A percentile compares a stretch with the other conserved stretches of the same genome.
Conservation (phyloP, 35 echinoderm and acorn worm species). For the Patiria miniata region DNA sequence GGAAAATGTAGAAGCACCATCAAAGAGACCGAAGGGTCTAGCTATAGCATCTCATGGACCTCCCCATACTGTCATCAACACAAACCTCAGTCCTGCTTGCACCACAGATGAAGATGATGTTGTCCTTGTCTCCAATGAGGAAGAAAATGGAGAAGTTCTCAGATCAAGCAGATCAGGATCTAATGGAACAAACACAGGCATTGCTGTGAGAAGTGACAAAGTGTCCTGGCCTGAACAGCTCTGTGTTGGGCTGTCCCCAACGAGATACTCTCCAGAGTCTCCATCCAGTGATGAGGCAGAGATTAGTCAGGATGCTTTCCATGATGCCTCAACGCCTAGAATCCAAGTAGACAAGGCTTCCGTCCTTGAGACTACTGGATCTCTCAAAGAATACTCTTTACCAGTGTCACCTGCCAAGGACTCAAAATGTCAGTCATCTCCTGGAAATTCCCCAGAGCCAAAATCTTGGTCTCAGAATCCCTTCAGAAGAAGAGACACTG, state of each 20-base stretch:
- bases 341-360: neutral
- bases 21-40: neutral
- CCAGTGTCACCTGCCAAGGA: too few relatives aligned
- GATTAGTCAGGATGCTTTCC: neutral
- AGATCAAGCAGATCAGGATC: neutral
- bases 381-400: too few relatives aligned
- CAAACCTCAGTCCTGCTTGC: conserved; percentile 1
- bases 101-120: neutral
- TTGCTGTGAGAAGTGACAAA: neutral
- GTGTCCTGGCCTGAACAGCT: neutral
- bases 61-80: neutral
- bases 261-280: neutral
- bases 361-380: too few relatives aligned
- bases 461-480: too few relatives aligned
- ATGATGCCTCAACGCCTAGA: neutral
- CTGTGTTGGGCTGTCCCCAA: conserved; percentile 1
- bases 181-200: neutral
- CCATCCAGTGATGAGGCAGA: neutral
- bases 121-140: neutral
- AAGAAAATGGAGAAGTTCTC: neutral
- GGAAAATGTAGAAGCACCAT: neutral
- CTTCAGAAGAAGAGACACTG: too few relatives aligned
- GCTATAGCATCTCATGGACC: neutral
- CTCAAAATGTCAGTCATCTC: too few relatives aligned
- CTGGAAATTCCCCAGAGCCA: too few relatives aligned